Base-by-base conservation (phyloP, 2,113 vertebrate species). In the Cyprinodon tularosa region DNA sequence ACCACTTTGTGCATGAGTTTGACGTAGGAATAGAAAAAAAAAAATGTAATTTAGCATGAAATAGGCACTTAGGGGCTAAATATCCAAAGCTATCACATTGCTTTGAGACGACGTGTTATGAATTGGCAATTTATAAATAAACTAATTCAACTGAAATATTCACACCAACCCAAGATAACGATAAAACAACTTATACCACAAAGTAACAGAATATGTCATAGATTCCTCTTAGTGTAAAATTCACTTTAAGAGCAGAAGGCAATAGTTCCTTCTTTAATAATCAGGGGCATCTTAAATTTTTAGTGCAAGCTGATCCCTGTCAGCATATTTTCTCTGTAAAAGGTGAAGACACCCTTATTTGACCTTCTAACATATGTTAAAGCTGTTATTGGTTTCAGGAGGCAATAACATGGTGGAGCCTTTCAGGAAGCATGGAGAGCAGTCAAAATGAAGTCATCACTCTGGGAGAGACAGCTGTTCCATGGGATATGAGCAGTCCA, bases 181-280 rank as follows among this genome's bases (percentile, higher is more conserved):
- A 29, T 29, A 29, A 29, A 29, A 29, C 29, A 29, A 29, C 29
- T 29, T 29, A 29, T 29, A 29, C 29, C 29, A 29, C 29, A 63
- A 62, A 40, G 22, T 9, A 20, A 45, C 17, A 74, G 62, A 48
- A 36, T 74, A 42, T 66, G 62, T 38, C 73, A 75, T 90, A 71
- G 57, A 71, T 67, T 84, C 77, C 85, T 89, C 84, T 84, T 74
- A 53, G 83, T 85, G 86, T 83, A 84, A 86, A 87, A 78, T 68
- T 74, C 71, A 84, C 44, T 70, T 78, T 65, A 71, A 79, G 71
- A 76, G 76, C 71, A 73, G 81, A 86, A 73, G 83, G 86, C 81
- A 89, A 91, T 91, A 88, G 85, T 88, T 93, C 87, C 86, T 78
- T 78, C 68, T 50, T 85, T 72, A 22, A 17, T 66, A 88, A 83